Conservation (phyloP, 2,888 invertebrate species). For the Hypsopygia costalis region DNA sequence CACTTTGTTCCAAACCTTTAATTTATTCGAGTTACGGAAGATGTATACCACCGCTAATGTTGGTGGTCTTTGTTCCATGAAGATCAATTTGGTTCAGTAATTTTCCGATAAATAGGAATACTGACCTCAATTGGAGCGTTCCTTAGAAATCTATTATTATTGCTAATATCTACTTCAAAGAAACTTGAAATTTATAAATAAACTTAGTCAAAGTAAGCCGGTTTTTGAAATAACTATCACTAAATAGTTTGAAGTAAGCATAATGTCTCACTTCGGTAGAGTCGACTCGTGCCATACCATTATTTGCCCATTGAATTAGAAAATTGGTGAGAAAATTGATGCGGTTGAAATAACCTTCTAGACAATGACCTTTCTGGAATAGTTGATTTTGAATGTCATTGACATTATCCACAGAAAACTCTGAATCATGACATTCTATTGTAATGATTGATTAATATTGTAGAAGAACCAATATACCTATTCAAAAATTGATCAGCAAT, state of each 20-base stretch:
- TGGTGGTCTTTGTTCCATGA: constrained; percentile 40
- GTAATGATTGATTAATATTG: no score
- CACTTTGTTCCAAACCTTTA: constrained; percentile 46
- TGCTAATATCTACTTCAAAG: no score
- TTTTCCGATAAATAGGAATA: not conserved
- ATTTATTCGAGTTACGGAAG: constrained; percentile 39
- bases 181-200: no score
- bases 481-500: no score
- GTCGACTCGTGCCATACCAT: constrained; percentile 66
- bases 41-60: constrained; percentile 34
- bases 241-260: no score
- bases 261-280: constrained; percentile 28
- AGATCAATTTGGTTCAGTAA: not conserved
- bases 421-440: constrained; percentile 8
- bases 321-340: constrained; percentile 57
- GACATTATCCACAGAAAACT: constrained; percentile 28
- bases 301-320: constrained; percentile 60
- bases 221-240: no score
- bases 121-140: no score
- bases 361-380: constrained; percentile 45
- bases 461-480: not conserved
- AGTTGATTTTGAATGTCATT: constrained; percentile 48
- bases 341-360: constrained; percentile 47
- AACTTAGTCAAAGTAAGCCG: no score
- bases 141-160: no score